Percentiles rank a stretch among this genome's conserved stretches.
phyloP scores from a whole-genome alignment of 2,797 vertebrate species.

The Chloroceryle inda region DNA sequence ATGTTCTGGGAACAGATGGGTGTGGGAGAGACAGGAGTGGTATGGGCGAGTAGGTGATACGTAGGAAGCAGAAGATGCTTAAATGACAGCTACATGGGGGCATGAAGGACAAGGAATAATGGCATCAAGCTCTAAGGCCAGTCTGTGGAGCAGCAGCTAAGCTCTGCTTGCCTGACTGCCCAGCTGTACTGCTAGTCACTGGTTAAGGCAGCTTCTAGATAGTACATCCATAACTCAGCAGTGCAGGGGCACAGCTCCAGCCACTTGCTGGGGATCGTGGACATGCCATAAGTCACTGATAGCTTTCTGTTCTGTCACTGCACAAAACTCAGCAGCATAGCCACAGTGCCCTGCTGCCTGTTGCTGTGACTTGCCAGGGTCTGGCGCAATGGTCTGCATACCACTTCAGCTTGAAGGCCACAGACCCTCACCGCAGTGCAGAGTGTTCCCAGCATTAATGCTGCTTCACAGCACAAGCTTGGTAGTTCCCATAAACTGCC shows the following conservation, averaged over 20 bases:
- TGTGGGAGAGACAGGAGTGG: background rate
- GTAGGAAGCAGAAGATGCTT: background rate
- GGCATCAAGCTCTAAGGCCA: background rate
- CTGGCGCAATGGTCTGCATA: background rate
- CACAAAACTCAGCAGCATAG: background rate
- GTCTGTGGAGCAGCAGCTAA: background rate
- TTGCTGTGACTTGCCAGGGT: background rate
- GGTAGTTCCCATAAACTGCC: background rate
- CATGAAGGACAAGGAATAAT: background rate
- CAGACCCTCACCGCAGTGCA: background rate
- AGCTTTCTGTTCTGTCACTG: background rate
- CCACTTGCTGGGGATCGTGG: rapidly evolving
- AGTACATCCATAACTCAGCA: background rate
- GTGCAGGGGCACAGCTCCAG: background rate
- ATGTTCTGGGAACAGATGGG: background rate
- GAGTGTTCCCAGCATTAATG: background rate
- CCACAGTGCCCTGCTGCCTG: background rate
- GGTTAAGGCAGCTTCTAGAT: background rate
- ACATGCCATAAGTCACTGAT: background rate
- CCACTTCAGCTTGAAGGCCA: background rate
- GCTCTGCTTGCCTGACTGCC: background rate
- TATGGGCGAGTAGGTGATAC: background rate
- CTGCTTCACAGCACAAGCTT: background rate
- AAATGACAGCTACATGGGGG: background rate
- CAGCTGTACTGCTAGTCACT: background rate